Conservation (phyloP, 1,140 invertebrate species). For the Saccostrea glomerata region DNA sequence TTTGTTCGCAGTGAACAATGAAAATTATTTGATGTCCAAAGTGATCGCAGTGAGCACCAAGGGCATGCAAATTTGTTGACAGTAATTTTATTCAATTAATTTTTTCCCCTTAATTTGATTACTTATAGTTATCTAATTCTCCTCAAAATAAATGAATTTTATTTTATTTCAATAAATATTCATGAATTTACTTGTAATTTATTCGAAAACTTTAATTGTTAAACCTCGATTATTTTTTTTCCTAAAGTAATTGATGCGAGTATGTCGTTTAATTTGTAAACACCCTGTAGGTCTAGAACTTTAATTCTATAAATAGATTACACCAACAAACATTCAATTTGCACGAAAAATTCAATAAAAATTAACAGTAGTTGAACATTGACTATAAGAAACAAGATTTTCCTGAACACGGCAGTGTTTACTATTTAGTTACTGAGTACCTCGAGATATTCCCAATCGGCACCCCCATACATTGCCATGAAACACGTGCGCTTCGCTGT, state of each 20-base stretch:
- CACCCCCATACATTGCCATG: not conserved
- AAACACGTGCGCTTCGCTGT: not conserved
- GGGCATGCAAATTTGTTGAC: no score
- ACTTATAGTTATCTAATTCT: not conserved
- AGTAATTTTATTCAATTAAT: not conserved
- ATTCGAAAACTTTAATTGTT: not conserved
- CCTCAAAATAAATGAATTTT: not conserved
- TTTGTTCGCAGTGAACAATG: conserved; percentile 1
- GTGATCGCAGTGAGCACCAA: not conserved
- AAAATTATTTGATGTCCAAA: not conserved
- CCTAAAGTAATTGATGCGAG: not conserved
- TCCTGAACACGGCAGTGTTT: no score
- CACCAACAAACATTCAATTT: not conserved
- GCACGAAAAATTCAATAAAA: not conserved
- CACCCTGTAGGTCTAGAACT: not conserved
- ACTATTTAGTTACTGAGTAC: not conserved
- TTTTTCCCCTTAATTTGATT: no score
- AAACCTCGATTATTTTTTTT: no score
- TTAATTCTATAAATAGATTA: not conserved
- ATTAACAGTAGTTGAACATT: not conserved
- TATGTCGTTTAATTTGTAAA: not conserved
- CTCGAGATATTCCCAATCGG: not conserved
- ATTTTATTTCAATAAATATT: not conserved
- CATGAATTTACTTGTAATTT: not conserved
- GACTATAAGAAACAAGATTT: no score